These are phyloP conservation scores for Tachyglossus aculeatus DNA, from an alignment of 2,797 vertebrate genomes.

Conservation along the genomic window DNA sequence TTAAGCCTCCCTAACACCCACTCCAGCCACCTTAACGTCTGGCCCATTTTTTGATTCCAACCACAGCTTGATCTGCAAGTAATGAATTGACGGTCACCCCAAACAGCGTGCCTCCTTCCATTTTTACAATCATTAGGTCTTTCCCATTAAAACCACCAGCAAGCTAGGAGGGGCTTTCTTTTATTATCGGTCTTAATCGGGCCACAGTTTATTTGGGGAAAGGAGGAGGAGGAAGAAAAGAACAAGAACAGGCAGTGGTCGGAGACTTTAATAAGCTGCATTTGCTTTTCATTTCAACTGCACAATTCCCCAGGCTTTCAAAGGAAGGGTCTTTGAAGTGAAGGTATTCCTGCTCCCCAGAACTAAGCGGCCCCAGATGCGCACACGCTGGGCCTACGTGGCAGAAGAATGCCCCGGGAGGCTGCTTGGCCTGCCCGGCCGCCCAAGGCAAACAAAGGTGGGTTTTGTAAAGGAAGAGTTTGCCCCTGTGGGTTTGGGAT, in stretches of 20 bases:
- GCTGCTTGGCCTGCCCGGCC: background rate
- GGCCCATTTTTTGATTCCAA: too few species aligned
- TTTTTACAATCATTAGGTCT: too few species aligned
- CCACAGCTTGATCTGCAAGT: too few species aligned
- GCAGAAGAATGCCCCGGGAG: background rate
- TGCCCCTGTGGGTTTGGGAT: background rate
- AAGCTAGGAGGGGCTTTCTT: background rate
- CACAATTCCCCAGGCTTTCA: background rate
- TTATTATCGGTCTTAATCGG: background rate
- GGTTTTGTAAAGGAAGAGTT: background rate
- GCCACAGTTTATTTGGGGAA: too few species aligned
- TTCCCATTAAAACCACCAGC: background rate
- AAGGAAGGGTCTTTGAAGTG: background rate
- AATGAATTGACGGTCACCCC: too few species aligned
- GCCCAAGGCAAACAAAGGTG: background rate
- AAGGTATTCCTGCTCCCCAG: background rate
- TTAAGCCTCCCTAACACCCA: too few species aligned
- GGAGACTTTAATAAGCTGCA: background rate
- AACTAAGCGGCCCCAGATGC: background rate
- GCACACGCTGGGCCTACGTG: background rate
- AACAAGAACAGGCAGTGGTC: background rate
- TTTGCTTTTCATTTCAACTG: constrained; percentile 1
- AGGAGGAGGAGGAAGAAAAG: background rate
- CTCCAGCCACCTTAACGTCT: too few species aligned
- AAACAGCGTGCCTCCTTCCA: too few species aligned